phyloP scores from a whole-genome alignment of 2,888 invertebrate species.

The Mechanitis mazaeus region DNA sequence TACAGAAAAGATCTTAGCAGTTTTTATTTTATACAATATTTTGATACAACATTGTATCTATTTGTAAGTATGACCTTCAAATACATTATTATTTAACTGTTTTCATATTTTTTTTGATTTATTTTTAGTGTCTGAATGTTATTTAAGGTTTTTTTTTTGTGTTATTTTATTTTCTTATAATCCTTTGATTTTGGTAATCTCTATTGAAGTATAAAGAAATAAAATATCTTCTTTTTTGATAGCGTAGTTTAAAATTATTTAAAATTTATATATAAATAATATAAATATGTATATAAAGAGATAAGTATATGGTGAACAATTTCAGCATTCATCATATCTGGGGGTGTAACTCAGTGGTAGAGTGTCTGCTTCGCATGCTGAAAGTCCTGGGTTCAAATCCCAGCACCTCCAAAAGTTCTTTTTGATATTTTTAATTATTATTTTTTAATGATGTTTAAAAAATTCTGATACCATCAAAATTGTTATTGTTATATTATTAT shows the following conservation, averaged over 20 bases:
- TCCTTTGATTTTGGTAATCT: no score
- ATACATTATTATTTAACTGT: not conserved
- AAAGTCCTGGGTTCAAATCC: conserved; percentile 82
- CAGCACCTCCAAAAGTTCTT: conserved; percentile 72
- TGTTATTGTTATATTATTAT: no score
- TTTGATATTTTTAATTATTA: not conserved
- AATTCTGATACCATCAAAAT: not conserved
- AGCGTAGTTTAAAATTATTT: no score
- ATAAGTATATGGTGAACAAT: not conserved
- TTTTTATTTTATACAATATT: not conserved
- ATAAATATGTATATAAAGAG: not conserved
- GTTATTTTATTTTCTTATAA: no score
- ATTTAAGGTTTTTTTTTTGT: no score
- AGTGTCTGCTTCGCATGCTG: conserved; percentile 82
- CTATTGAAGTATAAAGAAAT: no score
- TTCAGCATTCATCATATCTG: conserved; percentile 24
- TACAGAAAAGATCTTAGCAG: not conserved
- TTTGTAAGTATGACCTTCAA: not conserved
- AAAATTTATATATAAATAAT: no score
- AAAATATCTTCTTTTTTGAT: no score
- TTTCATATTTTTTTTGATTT: not conserved
- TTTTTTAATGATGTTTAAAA: not conserved
- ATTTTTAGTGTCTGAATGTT: no score
- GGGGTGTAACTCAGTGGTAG: conserved; percentile 76
- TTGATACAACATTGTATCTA: not conserved